Base-by-base conservation (phyloP, 2,888 invertebrate genomes). In the Danaus chrysippus region DNA sequence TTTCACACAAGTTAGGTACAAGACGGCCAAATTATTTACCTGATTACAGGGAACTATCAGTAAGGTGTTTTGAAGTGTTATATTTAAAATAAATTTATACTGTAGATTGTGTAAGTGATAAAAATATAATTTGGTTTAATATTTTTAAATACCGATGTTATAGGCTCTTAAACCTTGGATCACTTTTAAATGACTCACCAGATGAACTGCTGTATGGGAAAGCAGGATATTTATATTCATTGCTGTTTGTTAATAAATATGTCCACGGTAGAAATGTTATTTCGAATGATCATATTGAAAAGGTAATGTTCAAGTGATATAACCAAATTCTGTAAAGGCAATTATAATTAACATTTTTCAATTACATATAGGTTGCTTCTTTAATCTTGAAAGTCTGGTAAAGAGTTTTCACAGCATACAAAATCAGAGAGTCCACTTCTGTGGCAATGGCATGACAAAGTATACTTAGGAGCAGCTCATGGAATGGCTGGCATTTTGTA, bases 381-480 rank as follows among this genome's bases (percentile, higher is more conserved):
- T 81, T 87, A 41, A 93, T 95, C 63, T 73, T 95, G 13, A 82
- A n/a, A 87, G 67, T 93, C 94, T 67, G 97, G 97, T 0, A 92
- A 92, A 82, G 77, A 83, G 46, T 91, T 93, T 73, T 88, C 96
- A 1, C 73, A 79, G 53, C 79, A 87, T 65, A 86, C 91, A 70
- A 91, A 90, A 67, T 88, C 88, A 55, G 85, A 91, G 52, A 91
- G 92, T 68, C 95, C 96, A 0, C 86, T 98, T 49, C 93, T 96
- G 92, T 98, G 95, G 87, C 92, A 94, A 74, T 98, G 97, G 97
- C 97, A 98, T 84, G 94, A 94, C 46, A 95, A 94, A 78, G 92
- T 94, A 76, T 98, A 98, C 79, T 86, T 96, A 57, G 98, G 98
- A 15, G 97, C 96, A 52, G 98, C 98, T 55, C 98, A 98, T 91